Evolutionary conservation across 35 echinoderm and acorn worm species (phyloP).

Genomic region (Apostichopus californicus): DNA sequence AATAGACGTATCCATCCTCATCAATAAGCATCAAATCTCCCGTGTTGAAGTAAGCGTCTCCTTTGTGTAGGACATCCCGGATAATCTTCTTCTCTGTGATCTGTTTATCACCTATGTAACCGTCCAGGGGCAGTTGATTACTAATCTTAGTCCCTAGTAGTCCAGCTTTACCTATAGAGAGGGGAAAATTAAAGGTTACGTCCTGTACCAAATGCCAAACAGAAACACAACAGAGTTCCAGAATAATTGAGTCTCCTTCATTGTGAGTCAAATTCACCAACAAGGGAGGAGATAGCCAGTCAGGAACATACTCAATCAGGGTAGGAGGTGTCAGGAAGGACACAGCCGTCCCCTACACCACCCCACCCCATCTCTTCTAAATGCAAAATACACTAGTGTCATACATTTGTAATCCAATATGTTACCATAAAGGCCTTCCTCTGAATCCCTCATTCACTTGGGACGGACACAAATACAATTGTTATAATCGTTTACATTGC

Average conservation of each 20-base stretch:
- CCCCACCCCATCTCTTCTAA: too few relatives aligned
- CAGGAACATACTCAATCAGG: too few relatives aligned
- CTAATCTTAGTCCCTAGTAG: conserved; percentile 56
- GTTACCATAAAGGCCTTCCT: too few relatives aligned
- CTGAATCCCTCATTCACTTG: too few relatives aligned
- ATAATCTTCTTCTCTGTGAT: conserved; percentile 82
- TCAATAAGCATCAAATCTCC: conserved; percentile 87
- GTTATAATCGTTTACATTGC: too few relatives aligned
- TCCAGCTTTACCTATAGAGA: conserved; percentile 63
- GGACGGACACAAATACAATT: too few relatives aligned
- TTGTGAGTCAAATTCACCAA: too few relatives aligned
- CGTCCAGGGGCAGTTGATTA: conserved; percentile 29
- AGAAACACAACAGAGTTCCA: neutral
- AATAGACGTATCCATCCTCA: conserved; percentile 69
- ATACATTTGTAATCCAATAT: too few relatives aligned
- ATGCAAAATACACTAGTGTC: too few relatives aligned
- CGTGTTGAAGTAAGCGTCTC: conserved; percentile 87
- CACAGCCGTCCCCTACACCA: too few relatives aligned
- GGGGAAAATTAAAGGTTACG: neutral
- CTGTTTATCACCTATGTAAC: conserved; percentile 65
- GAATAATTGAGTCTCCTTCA: neutral
- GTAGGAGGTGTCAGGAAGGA: too few relatives aligned
- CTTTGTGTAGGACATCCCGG: conserved; percentile 57
- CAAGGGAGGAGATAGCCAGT: too few relatives aligned
- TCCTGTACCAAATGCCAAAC: neutral